Percentiles rank a stretch among this genome's conserved stretches.
These are phyloP conservation scores for Morone chrysops DNA, from an alignment of 2,113 vertebrate genomes.

Conservation along the genomic window DNA sequence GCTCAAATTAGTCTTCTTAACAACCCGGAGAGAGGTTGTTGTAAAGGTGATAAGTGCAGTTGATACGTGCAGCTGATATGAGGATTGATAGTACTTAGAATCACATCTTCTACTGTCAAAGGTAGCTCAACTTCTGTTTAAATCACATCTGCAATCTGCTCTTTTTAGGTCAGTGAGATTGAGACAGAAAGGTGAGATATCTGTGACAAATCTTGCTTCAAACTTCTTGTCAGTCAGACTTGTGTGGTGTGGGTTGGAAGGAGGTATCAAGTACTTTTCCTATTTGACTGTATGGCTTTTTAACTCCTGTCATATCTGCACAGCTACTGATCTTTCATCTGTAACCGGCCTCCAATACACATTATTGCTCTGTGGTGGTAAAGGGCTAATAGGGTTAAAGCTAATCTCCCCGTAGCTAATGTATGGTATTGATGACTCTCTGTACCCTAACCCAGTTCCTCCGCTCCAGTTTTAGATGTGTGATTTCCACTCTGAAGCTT, in stretches of 20 bases:
- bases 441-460: conserved; percentile 61
- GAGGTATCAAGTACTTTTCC: neutral
- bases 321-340: conserved; percentile 21
- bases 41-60: neutral
- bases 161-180: conserved; percentile 68
- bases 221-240: conserved; percentile 16
- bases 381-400: conserved; percentile 33
- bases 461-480: conserved; percentile 44
- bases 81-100: conserved; percentile 5
- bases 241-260: neutral
- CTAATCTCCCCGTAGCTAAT: conserved; percentile 45
- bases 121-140: conserved; percentile 27
- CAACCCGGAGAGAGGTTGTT: conserved; percentile 6
- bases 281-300: neutral
- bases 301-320: conserved; percentile 31
- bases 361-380: conserved; percentile 26
- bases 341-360: neutral
- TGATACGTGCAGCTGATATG: neutral
- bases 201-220: neutral
- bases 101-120: conserved; percentile 10
- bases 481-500: conserved; percentile 44
- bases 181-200: conserved; percentile 65
- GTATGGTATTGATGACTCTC: conserved; percentile 42
- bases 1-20: neutral
- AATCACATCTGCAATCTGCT: conserved; percentile 60